These are phyloP conservation scores for Chrysopa pallens DNA, from an alignment of 1,140 invertebrate species.

Conservation along the genomic window DNA sequence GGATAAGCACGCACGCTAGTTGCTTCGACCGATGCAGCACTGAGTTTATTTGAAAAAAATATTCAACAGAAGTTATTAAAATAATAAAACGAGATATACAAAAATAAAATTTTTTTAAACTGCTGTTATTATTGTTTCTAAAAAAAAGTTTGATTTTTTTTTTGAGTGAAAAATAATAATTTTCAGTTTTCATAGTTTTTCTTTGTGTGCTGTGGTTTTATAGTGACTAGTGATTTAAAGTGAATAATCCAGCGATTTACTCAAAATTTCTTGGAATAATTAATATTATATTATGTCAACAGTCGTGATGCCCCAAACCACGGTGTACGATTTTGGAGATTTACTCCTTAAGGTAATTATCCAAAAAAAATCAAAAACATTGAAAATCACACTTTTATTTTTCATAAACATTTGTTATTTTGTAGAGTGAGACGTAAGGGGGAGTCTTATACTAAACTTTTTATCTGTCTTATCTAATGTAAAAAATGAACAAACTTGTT, in stretches of 20 bases:
- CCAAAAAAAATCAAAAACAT: neutral
- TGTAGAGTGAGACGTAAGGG: no score
- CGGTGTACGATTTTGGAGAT: neutral
- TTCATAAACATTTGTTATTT: no score
- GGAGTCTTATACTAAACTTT: no score
- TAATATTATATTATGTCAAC: neutral
- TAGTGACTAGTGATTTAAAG: neutral
- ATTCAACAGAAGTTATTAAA: neutral
- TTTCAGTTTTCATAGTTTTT: neutral
- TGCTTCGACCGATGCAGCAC: neutral
- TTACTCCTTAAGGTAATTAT: neutral
- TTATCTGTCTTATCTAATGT: no score
- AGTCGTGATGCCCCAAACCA: neutral
- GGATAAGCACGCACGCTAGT: neutral
- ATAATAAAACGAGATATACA: neutral
- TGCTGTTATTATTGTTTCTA: neutral
- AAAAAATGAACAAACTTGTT: no score
- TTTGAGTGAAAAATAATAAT: neutral
- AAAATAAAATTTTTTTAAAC: no score
- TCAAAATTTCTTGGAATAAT: neutral
- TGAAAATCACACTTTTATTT: no score
- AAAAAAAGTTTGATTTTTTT: neutral
- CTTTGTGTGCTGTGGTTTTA: neutral
- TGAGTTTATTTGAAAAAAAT: neutral
- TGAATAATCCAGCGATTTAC: neutral